phyloP scores from a whole-genome alignment of 2,797 vertebrate genomes.

The Eremophila alpestris region DNA sequence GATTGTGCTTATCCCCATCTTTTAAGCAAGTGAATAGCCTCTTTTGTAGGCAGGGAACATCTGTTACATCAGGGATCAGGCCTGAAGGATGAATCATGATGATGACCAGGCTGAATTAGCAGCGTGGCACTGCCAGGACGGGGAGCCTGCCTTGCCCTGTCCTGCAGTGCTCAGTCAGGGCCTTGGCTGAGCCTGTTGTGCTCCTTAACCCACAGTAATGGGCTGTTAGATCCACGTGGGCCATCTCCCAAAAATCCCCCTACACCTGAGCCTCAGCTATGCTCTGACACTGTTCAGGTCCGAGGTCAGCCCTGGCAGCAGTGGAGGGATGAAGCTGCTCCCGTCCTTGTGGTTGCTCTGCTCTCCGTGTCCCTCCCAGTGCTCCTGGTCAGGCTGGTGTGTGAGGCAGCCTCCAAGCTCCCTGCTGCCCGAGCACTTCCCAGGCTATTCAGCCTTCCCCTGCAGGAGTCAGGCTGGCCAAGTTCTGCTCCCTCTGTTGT shows the following conservation, averaged over 20 bases:
- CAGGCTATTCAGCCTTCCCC: background rate
- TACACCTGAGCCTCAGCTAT: background rate
- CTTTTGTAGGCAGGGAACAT: constrained; percentile 8
- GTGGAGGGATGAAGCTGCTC: background rate
- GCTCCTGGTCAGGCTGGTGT: background rate
- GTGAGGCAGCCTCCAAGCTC: background rate
- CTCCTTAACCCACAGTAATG: background rate
- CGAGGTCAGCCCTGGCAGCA: background rate
- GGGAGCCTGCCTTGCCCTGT: background rate
- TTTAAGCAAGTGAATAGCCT: background rate
- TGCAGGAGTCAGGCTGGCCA: background rate
- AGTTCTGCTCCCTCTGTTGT: background rate
- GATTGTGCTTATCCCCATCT: background rate
- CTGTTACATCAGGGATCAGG: background rate
- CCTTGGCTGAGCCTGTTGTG: background rate
- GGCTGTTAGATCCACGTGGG: background rate
- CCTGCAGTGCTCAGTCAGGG: fast-evolving
- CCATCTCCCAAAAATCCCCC: background rate
- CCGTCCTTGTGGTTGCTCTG: fast-evolving
- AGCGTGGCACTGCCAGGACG: background rate
- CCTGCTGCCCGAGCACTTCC: background rate
- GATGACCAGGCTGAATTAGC: background rate
- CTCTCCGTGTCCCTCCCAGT: fast-evolving
- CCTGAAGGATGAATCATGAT: background rate
- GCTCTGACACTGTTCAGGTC: background rate